Evolutionary conservation across 30 jellyfish, hydroid and myxozoan species (phyloP).

Genomic region (Aurelia coerulea): DNA sequence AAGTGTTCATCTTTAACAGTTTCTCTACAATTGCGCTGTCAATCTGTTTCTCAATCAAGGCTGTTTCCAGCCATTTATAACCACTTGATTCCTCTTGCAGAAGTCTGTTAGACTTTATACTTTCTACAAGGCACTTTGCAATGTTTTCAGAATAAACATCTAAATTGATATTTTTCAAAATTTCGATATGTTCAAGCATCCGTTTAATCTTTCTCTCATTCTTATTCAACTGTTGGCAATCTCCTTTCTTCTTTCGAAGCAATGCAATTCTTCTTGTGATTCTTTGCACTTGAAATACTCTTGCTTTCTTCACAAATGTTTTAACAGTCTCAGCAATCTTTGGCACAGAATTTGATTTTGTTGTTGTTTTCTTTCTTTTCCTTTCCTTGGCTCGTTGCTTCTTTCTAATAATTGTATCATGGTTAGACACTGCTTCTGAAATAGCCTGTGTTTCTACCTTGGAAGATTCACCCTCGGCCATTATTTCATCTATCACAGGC

Average conservation of each 20-base stretch:
- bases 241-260: constrained; percentile 44
- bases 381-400: background rate
- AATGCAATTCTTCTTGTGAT: constrained; percentile 23
- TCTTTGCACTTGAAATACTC: constrained; percentile 47
- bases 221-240: constrained; percentile 25
- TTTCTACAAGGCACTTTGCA: background rate
- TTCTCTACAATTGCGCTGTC: no score
- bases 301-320: constrained; percentile 31
- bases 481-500: no score
- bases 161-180: constrained; percentile 7
- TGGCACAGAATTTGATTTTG: background rate
- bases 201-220: constrained; percentile 48
- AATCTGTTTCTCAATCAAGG: no score
- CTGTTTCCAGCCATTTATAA: no score
- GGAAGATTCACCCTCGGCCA: no score
- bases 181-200: constrained; percentile 9
- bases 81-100: no score
- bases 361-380: background rate
- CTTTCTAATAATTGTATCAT: background rate
- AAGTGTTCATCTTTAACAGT: no score
- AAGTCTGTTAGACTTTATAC: background rate
- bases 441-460: no score
- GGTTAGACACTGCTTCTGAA: no score
- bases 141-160: background rate
- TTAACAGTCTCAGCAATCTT: constrained; percentile 1